Evolutionary conservation across 2,797 vertebrate genomes (phyloP), one percentile per base, ranked within the genome.

Genomic region (Sebastes minor): DNA sequence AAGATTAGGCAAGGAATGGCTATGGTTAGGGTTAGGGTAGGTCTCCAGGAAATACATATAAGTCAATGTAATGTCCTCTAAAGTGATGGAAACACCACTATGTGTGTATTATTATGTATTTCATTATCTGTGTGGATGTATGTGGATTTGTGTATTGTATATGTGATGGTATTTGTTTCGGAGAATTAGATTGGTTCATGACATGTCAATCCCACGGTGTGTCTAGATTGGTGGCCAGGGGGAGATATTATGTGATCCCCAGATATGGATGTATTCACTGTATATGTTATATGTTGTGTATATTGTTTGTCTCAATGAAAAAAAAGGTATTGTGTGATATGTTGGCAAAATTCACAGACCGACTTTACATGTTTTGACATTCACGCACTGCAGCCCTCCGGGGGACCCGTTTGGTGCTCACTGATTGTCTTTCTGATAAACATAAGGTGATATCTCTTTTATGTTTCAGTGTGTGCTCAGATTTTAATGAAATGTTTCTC

Each of bases 401-500:
- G 66, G 52, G 18, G 32, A 28, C 16, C 49, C 1, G 32, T 68
- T 66, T 70, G 60, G 11, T 25, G 35, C 30, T 55, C 70, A 8
- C 5, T n/a, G 10, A 72, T 18, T 70, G 46, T 80, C 59, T 57
- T 2, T 25, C n/a, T 30, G 55, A 79, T 63, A 22, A 53, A 25
- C 25, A 67, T 23, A 13, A 65, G 59, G 57, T 56, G 30, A 49
- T 63, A 59, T 63, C 35, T 59, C 62, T 72, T 59, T 62, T 23
- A 65, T 66, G 42, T 76, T 66, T 66, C 22, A 70, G 53, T 14
- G 49, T 49, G 76, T 2, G 13, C 42, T 82, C 49, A 59, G 56
- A 22, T 63, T 73, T 63, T 81, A 76, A 76, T 72, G 10, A 71
- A 64, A 33, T 28, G 60, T 32, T 73, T 68, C 38, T 63, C 27